Conservation (phyloP, 2,113 vertebrate species). For the Eubucco bourcierii region DNA sequence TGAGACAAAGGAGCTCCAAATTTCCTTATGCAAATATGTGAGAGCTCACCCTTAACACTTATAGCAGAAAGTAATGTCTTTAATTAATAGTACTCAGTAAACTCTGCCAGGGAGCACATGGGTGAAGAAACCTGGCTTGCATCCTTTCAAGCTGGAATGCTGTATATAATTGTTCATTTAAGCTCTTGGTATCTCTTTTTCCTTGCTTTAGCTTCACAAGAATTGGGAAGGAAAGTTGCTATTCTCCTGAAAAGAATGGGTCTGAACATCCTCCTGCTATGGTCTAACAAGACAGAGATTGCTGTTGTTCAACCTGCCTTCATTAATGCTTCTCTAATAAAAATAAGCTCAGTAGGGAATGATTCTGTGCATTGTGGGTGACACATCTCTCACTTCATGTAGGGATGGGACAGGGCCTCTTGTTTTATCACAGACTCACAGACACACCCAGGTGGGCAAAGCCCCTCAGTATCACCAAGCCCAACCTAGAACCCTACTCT, state of each 20-base stretch:
- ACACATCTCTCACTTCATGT: accelerated
- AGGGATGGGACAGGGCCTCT: not conserved
- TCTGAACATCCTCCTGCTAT: not conserved
- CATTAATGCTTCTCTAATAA: not conserved
- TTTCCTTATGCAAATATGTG: not conserved
- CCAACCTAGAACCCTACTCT: no score
- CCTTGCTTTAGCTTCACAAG: not conserved
- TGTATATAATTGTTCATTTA: conserved; percentile 46
- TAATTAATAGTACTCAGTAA: conserved; percentile 33
- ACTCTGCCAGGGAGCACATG: not conserved
- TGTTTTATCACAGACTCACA: no score
- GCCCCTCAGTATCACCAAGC: no score
- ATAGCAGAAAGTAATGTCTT: not conserved
- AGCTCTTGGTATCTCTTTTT: not conserved
- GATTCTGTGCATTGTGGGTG: not conserved
- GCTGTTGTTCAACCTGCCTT: not conserved
- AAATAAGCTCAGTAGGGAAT: not conserved
- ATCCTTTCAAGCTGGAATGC: not conserved
- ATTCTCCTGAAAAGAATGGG: not conserved
- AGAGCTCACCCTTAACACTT: not conserved
- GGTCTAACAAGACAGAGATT: not conserved
- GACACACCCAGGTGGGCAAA: no score
- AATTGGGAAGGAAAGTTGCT: not conserved
- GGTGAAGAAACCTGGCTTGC: conserved; percentile 1
- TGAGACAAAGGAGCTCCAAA: not conserved